Conservation (phyloP, 2,888 invertebrate species). For the Argyresthia albistria region DNA sequence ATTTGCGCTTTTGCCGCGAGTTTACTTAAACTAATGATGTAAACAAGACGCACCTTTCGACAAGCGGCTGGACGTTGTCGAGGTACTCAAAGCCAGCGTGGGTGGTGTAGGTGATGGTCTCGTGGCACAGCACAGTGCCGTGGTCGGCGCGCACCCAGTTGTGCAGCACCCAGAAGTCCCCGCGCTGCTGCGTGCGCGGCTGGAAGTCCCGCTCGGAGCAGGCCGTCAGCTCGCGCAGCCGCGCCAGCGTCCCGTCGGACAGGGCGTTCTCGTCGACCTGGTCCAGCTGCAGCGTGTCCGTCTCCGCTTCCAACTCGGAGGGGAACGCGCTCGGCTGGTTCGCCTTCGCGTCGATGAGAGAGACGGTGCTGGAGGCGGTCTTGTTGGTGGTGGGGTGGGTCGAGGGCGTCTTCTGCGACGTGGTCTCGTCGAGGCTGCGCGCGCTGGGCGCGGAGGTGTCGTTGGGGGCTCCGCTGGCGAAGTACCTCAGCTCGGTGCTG, state of each 20-base stretch:
- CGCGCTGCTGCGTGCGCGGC: conserved; percentile 78
- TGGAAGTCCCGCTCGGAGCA: conserved; percentile 77
- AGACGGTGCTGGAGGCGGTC: conserved; percentile 55
- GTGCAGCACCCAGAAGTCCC: conserved; percentile 91
- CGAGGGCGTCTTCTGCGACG: conserved; percentile 54
- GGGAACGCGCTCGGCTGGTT: conserved; percentile 40
- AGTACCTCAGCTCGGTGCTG: background rate
- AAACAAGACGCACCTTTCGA: conserved; percentile 74
- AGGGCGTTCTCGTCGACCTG: conserved; percentile 48
- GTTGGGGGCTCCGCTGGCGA: conserved; percentile 26
- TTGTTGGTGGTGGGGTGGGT: conserved; percentile 51
- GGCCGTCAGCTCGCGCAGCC: conserved; percentile 61
- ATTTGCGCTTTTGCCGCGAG: too few species aligned
- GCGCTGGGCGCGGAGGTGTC: conserved; percentile 32
- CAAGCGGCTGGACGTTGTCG: conserved; percentile 88
- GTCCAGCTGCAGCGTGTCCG: conserved; percentile 32
- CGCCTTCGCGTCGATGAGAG: conserved; percentile 41
- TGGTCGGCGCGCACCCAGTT: conserved; percentile 86
- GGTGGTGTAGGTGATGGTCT: conserved; percentile 91
- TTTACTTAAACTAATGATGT: background rate
- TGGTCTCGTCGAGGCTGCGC: conserved; percentile 37
- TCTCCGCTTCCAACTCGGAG: conserved; percentile 38
- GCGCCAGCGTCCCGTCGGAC: conserved; percentile 41
- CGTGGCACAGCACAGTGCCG: conserved; percentile 80
- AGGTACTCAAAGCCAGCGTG: conserved; percentile 94